Percentiles rank a stretch among this genome's conserved stretches.
phyloP scores from a whole-genome alignment of 2,888 invertebrate genomes.

The Myopa tessellatipennis region DNA sequence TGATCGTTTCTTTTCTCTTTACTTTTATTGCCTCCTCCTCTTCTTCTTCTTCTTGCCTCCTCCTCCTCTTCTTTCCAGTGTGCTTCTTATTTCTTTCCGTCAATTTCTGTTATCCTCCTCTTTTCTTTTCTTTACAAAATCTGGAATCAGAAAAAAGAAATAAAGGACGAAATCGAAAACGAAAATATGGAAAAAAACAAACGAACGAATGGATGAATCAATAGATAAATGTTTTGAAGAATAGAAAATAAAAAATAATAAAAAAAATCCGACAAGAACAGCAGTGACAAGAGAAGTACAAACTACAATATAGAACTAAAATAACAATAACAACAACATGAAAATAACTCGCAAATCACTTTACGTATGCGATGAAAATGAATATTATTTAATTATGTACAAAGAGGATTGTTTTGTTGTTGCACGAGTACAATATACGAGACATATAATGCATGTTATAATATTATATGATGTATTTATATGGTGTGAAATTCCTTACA shows the following conservation, averaged over 20 bases:
- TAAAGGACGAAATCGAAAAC: too few relatives aligned
- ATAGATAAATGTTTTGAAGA: neutral
- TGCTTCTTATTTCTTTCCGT: too few relatives aligned
- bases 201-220: too few relatives aligned
- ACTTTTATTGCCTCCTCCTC: conserved; percentile 16
- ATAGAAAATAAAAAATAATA: neutral
- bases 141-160: neutral
- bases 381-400: conserved; percentile 30
- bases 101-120: too few relatives aligned
- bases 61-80: too few relatives aligned
- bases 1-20: too few relatives aligned
- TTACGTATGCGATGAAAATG: conserved; percentile 27
- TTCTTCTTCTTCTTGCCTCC: neutral
- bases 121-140: too few relatives aligned
- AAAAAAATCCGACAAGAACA: neutral
- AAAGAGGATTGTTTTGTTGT: conserved; percentile 9
- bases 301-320: neutral
- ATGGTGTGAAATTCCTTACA: too few relatives aligned
- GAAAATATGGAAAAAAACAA: too few relatives aligned
- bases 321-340: conserved; percentile 32
- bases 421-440: neutral
- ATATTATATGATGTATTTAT: neutral
- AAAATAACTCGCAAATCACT: conserved; percentile 4
- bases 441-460: too few relatives aligned
- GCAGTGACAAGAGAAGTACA: neutral